Conservation (phyloP, 2,113 vertebrate species). For the Nestor notabilis region DNA sequence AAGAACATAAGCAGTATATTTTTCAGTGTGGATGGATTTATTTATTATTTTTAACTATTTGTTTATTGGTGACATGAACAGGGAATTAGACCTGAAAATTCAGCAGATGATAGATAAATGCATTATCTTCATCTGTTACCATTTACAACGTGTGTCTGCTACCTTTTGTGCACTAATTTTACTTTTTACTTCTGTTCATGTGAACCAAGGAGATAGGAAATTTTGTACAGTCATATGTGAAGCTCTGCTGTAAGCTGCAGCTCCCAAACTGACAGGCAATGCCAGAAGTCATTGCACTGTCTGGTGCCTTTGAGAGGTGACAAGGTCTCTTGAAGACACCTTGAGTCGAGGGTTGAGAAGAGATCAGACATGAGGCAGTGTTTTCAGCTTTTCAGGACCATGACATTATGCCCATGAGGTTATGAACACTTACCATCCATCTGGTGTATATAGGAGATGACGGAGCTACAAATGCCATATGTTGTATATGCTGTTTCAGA, state of each 20-base stretch:
- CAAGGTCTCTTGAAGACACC: accelerated
- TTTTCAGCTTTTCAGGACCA: neutral
- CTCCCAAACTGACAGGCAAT: neutral
- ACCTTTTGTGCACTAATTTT: neutral
- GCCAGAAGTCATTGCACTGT: accelerated
- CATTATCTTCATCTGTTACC: neutral
- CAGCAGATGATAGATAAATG: neutral
- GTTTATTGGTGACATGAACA: neutral
- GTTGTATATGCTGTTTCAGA: neutral
- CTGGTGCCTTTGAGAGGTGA: neutral
- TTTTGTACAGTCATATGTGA: neutral
- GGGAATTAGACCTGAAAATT: neutral
- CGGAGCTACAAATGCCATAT: accelerated
- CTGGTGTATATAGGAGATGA: accelerated
- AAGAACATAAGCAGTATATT: neutral
- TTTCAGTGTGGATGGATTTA: neutral
- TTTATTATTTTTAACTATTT: neutral
- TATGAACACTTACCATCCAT: neutral
- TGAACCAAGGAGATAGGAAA: neutral
- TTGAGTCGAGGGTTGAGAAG: neutral
- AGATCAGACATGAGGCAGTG: neutral
- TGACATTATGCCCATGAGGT: too few species aligned
- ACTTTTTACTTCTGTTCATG: neutral
- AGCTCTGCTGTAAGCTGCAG: neutral
- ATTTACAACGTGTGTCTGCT: neutral